These are phyloP conservation scores for Naja naja DNA, from an alignment of 2,113 vertebrate species.

Conservation along the genomic window DNA sequence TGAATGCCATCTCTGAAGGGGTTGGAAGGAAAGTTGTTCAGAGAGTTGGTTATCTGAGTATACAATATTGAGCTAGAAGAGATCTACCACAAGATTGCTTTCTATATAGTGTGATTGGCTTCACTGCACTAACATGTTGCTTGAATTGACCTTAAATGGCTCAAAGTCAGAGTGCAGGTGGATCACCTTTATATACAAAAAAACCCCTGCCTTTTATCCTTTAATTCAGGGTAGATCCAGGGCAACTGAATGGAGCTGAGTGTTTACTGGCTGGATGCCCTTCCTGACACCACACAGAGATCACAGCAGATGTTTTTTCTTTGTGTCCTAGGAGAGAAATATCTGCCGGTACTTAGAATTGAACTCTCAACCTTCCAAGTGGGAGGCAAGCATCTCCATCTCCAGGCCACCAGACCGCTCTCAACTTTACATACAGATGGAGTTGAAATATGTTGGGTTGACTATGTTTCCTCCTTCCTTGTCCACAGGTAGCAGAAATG, in stretches of 20 bases:
- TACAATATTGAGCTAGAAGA: background rate
- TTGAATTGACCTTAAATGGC: background rate
- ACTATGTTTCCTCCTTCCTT: constrained; percentile 28
- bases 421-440: background rate
- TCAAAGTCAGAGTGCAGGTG: background rate
- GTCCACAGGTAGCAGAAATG: constrained; percentile 76
- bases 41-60: background rate
- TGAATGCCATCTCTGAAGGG: background rate
- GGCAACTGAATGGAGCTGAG: background rate
- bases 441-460: background rate
- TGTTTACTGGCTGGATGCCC: background rate
- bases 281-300: background rate
- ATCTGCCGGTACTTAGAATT: background rate
- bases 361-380: background rate
- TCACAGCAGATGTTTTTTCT: background rate
- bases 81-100: background rate
- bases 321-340: background rate
- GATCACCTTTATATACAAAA: background rate
- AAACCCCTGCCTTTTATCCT: background rate
- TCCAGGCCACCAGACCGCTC: background rate
- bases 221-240: background rate
- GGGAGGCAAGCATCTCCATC: background rate
- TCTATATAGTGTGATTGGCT: background rate
- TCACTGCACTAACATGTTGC: background rate
- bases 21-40: background rate